These are phyloP conservation scores for Lymantria dispar DNA, from an alignment of 2,888 invertebrate species.

Conservation along the genomic window DNA sequence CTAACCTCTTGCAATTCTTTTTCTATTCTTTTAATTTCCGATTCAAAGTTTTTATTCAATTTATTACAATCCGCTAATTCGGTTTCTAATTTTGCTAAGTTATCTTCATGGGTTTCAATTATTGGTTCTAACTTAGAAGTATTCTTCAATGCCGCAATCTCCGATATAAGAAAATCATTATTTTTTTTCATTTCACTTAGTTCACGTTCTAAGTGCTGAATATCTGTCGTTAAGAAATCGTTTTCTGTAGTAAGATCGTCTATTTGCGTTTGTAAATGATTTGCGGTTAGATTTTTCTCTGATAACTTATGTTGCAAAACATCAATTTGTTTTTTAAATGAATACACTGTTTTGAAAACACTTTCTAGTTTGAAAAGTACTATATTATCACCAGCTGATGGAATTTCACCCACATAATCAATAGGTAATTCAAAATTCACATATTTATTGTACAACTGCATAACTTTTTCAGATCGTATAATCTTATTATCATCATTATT, in stretches of 20 bases:
- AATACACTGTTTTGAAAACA: constrained; percentile 79
- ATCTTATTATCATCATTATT: constrained; percentile 46
- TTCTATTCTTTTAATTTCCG: constrained; percentile 82
- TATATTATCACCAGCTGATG: constrained; percentile 60
- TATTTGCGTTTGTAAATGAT: constrained; percentile 78
- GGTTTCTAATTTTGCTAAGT: constrained; percentile 83
- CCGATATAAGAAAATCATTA: constrained; percentile 86
- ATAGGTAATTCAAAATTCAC: constrained; percentile 74
- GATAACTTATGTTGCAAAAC: constrained; percentile 80
- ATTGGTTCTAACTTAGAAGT: constrained; percentile 87
- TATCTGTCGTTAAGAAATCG: constrained; percentile 71
- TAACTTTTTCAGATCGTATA: constrained; percentile 63
- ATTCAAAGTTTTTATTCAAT: constrained; percentile 83
- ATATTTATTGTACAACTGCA: constrained; percentile 72
- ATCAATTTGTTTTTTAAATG: constrained; percentile 83
- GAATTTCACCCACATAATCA: constrained; percentile 73
- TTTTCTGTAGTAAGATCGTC: constrained; percentile 79
- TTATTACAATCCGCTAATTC: constrained; percentile 84
- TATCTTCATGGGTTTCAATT: constrained; percentile 88
- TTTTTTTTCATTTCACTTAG: constrained; percentile 86
- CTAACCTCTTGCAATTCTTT: constrained; percentile 74
- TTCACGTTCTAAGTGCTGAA: constrained; percentile 83
- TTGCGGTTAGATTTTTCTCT: constrained; percentile 78
- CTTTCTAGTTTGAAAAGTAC: constrained; percentile 74
- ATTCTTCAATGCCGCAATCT: constrained; percentile 84